Evolutionary conservation across 2,113 vertebrate genomes (phyloP).

Genomic region (Pholis gunnellus): DNA sequence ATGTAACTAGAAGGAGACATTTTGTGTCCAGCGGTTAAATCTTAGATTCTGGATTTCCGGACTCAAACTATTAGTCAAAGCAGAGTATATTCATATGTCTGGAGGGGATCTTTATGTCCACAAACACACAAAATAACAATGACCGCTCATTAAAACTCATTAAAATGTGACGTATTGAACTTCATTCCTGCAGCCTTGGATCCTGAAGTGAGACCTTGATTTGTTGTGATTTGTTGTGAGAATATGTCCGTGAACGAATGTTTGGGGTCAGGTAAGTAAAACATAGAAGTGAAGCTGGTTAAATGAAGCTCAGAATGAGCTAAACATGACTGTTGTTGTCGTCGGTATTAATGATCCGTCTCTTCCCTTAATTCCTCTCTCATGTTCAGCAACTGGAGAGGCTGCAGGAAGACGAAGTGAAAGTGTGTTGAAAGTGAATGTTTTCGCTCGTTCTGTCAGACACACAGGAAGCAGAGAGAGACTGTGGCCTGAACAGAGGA

Average conservation of each 20-base stretch:
- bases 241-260: no score
- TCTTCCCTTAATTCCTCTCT: constrained; percentile 21
- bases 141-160: no score
- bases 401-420: constrained; percentile 80
- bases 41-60: no score
- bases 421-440: constrained; percentile 86
- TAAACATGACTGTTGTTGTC: constrained; percentile 9
- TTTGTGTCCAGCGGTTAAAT: no score
- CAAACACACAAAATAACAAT: no score
- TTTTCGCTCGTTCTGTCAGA: constrained; percentile 66
- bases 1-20: no score
- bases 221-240: no score
- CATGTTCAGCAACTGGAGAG: constrained; percentile 29
- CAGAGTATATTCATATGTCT: no score
- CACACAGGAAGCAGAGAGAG: constrained; percentile 74
- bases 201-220: not conserved
- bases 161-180: no score
- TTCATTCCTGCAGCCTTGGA: not conserved
- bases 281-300: not conserved
- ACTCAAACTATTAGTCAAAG: no score
- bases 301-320: not conserved
- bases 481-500: constrained; percentile 77
- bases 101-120: no score
- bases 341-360: not conserved
- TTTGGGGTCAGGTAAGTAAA: not conserved